phyloP scores from a whole-genome alignment of 2,113 vertebrate genomes.

The Murina feae region DNA sequence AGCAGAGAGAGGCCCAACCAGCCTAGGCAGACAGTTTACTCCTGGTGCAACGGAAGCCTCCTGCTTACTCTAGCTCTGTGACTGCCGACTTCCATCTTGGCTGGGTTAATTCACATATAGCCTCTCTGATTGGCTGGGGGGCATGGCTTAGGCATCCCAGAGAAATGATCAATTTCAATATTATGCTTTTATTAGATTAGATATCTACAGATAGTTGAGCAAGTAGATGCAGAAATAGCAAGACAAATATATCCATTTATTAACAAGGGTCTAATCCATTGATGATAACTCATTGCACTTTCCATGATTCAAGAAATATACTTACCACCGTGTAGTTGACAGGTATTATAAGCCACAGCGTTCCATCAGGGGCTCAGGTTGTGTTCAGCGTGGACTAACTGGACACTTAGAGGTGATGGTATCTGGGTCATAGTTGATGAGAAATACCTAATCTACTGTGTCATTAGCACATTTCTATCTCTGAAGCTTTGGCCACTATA shows the following conservation, averaged over 20 bases:
- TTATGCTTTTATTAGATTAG: too few relatives aligned
- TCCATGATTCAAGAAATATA: not conserved
- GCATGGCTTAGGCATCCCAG: too few relatives aligned
- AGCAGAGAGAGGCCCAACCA: too few relatives aligned
- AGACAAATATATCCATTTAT: not conserved
- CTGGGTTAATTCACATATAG: too few relatives aligned
- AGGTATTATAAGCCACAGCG: not conserved
- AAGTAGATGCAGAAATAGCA: not conserved
- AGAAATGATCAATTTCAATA: too few relatives aligned
- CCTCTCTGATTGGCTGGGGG: too few relatives aligned
- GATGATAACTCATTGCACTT: not conserved
- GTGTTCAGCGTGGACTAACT: not conserved
- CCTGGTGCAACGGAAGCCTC: too few relatives aligned
- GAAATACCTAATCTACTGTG: not conserved
- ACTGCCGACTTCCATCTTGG: too few relatives aligned
- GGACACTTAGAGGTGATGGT: not conserved
- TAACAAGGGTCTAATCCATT: not conserved
- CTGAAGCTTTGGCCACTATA: not conserved
- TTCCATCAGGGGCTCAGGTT: not conserved
- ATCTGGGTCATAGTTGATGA: not conserved
- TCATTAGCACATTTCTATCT: not conserved
- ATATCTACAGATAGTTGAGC: not conserved
- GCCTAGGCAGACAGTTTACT: too few relatives aligned
- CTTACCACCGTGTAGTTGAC: not conserved
- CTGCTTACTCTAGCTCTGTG: too few relatives aligned